Base-by-base conservation (phyloP, 2,888 invertebrate genomes). In the Keiferia lycopersicella region DNA sequence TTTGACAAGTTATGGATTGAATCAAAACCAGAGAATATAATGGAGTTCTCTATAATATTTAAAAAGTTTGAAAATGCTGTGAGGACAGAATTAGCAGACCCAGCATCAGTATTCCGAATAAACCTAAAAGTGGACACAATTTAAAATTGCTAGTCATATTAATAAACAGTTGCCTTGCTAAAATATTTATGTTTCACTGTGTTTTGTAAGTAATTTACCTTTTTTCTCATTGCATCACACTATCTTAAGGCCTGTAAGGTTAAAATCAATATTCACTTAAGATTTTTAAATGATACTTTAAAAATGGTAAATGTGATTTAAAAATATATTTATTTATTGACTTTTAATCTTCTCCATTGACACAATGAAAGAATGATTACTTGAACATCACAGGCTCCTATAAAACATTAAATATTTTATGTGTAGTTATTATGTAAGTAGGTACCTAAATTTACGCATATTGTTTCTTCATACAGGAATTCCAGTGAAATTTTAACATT, bases 1-100 rank as follows among this genome's bases (percentile, higher is more conserved):
- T 99, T 99, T 91, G 98, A 98, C 88, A 95, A 96, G 75, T 96
- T 97, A 86, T 99, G 99, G 99, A 94, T 98, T 71, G 94, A 95
- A 69, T 96, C 97, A 22, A 97, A 97, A 78, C 99, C 99, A 0
- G 94, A 94, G 70, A 96, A 97, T 81, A 97, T 99, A 69, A 99
- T 99, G 99, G 97, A 98, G 79, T 99, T 99, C 84, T 96, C 97
- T 39, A 93, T 93, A 58, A 96, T 99, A 65, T 95, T 96, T 80
- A 95, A 96, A 74, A 95, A 94, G 76, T 99, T 98, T 87, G 97
- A 97, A 81, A 94, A 93, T 71, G 93, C 94, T 65, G 94, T 98
- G 59, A 93, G 94, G 76, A 86, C 88, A 68, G 93, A 93, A 67
- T 87, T 98, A 66, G 92, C 94, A 61, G 94, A 96, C 81, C 94